A percentile compares a stretch with the other conserved stretches of the same genome.
phyloP scores from a whole-genome alignment of 2,113 vertebrate species.

The Sebastes schlegelii region DNA sequence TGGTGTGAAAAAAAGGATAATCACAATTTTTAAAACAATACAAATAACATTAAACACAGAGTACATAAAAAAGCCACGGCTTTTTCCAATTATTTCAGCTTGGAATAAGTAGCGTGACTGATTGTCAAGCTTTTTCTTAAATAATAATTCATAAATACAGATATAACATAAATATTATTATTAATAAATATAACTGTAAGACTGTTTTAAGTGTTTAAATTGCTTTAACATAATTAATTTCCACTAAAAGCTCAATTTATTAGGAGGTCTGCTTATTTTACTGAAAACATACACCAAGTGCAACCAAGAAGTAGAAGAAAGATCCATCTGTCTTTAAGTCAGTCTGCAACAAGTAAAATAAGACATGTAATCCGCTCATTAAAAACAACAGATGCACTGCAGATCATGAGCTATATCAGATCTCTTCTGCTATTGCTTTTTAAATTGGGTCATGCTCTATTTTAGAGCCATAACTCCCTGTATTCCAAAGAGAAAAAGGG shows the following conservation, averaged over 20 bases:
- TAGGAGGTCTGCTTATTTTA: conserved; percentile 47
- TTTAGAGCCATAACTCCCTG: conserved; percentile 60
- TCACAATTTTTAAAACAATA: conserved; percentile 10
- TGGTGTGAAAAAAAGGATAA: background rate
- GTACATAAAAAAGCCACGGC: conserved; percentile 23
- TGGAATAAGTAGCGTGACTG: conserved; percentile 48
- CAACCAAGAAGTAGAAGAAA: conserved; percentile 2
- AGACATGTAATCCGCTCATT: conserved; percentile 19
- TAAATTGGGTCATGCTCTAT: conserved; percentile 55
- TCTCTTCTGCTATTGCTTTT: conserved; percentile 66
- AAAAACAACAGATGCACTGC: conserved; percentile 37
- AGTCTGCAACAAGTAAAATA: conserved; percentile 28
- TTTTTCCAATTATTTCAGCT: conserved; percentile 33
- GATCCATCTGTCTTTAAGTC: conserved; percentile 15
- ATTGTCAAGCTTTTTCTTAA: conserved; percentile 61
- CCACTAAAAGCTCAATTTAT: conserved; percentile 41
- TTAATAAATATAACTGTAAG: conserved; percentile 13
- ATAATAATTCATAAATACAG: conserved; percentile 31
- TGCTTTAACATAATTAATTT: conserved; percentile 24
- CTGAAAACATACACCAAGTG: conserved; percentile 34
- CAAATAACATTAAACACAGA: conserved; percentile 28
- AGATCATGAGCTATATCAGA: conserved; percentile 43
- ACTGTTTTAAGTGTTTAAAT: conserved; percentile 24
- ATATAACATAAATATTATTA: conserved; percentile 17
- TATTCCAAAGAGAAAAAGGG: conserved; percentile 32